Evolutionary conservation across 1,140 invertebrate genomes (phyloP).

Genomic region (Littorina saxatilis): DNA sequence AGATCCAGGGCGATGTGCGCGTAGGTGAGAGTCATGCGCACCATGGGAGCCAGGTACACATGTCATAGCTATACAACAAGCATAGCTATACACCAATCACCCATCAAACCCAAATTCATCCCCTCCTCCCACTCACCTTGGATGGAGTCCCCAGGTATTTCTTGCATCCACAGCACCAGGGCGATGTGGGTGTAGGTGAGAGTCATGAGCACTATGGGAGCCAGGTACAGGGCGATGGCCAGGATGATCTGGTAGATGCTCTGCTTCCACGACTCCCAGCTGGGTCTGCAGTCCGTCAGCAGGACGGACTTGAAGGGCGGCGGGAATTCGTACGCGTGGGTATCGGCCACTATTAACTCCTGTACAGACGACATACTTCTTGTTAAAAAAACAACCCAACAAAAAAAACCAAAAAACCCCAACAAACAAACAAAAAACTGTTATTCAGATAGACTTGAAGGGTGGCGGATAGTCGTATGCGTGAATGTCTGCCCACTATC

Average conservation of each 20-base stretch:
- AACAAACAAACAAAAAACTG: too few relatives aligned
- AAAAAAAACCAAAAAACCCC: too few relatives aligned
- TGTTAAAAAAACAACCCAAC: too few relatives aligned
- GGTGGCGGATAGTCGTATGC: too few relatives aligned
- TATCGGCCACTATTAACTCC: constrained; percentile 63
- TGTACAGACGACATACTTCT: too few relatives aligned
- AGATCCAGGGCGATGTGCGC: constrained; percentile 88
- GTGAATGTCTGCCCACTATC: too few relatives aligned
- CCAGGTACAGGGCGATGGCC: constrained; percentile 84
- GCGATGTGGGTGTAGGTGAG: constrained; percentile 91
- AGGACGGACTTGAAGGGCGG: constrained; percentile 38
- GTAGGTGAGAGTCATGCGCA: constrained; percentile 91
- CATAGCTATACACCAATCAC: too few relatives aligned
- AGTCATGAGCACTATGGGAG: constrained; percentile 88
- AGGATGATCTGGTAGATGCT: constrained; percentile 84
- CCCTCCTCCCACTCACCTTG: constrained; percentile 1
- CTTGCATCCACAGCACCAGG: constrained; percentile 86
- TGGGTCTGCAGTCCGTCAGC: constrained; percentile 59
- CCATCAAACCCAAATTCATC: too few relatives aligned
- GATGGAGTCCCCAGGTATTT: constrained; percentile 80
- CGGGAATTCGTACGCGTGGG: constrained; percentile 45
- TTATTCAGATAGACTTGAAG: too few relatives aligned
- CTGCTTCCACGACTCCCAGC: constrained; percentile 58
- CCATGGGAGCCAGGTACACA: constrained; percentile 85
- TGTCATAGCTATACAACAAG: too few relatives aligned